Evolutionary conservation across 2,797 vertebrate genomes (phyloP), one percentile per base, ranked within the genome.

Genomic region (Gallirallus australis): DNA sequence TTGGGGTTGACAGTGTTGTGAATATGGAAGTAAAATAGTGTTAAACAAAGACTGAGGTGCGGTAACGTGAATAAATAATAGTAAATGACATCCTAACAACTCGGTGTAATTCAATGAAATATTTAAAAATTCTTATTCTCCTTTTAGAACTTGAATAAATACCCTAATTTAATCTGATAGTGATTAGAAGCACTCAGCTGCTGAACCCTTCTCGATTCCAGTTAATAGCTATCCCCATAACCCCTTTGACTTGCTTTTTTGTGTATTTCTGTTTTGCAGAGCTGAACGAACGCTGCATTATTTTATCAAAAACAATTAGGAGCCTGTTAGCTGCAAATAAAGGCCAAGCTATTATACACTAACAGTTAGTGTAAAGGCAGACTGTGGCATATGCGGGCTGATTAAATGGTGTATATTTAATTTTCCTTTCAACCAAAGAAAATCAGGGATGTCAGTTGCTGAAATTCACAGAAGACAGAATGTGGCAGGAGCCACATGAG

Each of bases 261-360:
- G 59, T 82, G 27, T 18, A 5, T 80, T 91, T 93, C 76, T 89
- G 7, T 70, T 85, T 92, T 70, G 20, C 57, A 89, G 85, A 76
- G 56, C 60, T 50, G 69, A 95, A 68, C 81, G 88, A 96, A 88
- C 91, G 68, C 63, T 68, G 56, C 39, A 23, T 92, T 90, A 86
- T 95, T 94, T 96, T 86, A 90, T 94, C 80, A 61, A 53, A 91
- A 95, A 84, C 94, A 91, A 86, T 94, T 94, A 85, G 27, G 33
- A 88, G 64, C 48, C 82, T 73, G 35, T 92, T 90, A 76, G 42
- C 81, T 65, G 76, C 86, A 87, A 95, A 94, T 88, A 92, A 97
- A 96, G 72, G 69, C 82, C 54, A 15, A 90, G 66, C 69, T 93
- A 93, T 93, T 97, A 75, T 82, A 82, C 76, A 33, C 70, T 39